A percentile compares a stretch with the other conserved stretches of the same genome.
Evolutionary conservation across 2,113 vertebrate species (phyloP).

Genomic region (Apteryx owenii): DNA sequence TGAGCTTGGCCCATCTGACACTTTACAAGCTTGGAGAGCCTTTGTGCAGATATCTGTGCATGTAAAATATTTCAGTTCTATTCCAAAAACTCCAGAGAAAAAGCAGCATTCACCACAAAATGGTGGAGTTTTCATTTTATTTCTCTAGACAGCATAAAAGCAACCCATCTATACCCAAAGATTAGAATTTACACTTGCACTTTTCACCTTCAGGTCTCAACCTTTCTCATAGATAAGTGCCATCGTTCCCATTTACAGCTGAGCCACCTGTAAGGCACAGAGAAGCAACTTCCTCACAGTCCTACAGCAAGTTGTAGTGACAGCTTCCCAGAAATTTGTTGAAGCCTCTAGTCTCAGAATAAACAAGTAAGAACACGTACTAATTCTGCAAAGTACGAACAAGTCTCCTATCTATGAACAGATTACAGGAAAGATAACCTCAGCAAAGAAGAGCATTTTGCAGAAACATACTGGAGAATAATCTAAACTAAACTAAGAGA

Average conservation of each 20-base stretch:
- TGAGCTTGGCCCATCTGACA: conserved; percentile 1
- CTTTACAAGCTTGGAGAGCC: conserved; percentile 30
- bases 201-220: neutral
- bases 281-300: neutral
- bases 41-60: conserved; percentile 9
- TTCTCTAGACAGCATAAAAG: neutral
- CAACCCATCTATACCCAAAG: neutral
- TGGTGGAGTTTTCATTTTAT: neutral
- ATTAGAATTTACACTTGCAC: neutral
- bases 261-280: neutral
- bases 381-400: neutral
- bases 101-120: neutral
- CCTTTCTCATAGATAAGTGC: neutral
- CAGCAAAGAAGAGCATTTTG: neutral
- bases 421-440: neutral
- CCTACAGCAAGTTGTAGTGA: neutral
- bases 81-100: conserved; percentile 40
- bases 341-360: neutral
- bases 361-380: neutral
- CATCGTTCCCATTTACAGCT: neutral
- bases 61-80: conserved; percentile 28
- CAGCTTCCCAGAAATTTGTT: neutral
- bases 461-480: neutral
- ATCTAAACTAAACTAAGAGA: neutral
- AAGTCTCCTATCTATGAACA: neutral